Base-by-base conservation (phyloP, 2,113 vertebrate species). In the Myxocyprinus asiaticus region DNA sequence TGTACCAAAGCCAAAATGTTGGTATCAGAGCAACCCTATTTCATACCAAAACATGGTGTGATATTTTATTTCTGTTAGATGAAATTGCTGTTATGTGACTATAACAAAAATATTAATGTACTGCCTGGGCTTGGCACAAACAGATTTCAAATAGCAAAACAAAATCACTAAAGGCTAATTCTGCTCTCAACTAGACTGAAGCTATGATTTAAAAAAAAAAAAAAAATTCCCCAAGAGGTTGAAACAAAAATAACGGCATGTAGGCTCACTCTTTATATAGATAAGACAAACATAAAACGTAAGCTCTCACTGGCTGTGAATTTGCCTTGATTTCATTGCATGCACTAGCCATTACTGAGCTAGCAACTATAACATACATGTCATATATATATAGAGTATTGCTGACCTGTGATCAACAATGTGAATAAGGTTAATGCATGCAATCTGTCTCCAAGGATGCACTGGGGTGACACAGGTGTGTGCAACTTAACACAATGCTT, bases 61-160 rank as follows among this genome's bases (percentile, higher is more conserved):
- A 22, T 58, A 7, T 42, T 48, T 44, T 61, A 44, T 9, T n/a
- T n/a, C 6, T 43, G 8, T 67, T 56, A 43, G 17, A 50, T 56
- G 43, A 77, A 51, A 15, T 14, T 22, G 33, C 45, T 45, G 7
- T 58, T 75, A 9, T 65, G 64, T 63, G 65, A 69, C 70, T 44
- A 4, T 69, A 69, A 70, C 71, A 76, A 47, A 73, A 79, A 76
- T 47, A 15, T 56, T 63, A 55, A 67, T 78, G 68, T 62, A 33
- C 47, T 61, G 55, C 55, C 12, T 53, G 33, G n/a, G n/a, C 61
- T 82, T 68, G 3, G 17, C 65, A 58, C 65, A 58, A 74, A 82
- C 47, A 78, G n/a, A 17, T 33, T 74, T 70, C 53, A 50, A 42
- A 61, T 12, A 71, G 42, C n/a, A 55, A 9, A 44, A 65, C 56